Percentiles rank a stretch among this genome's conserved stretches.
Evolutionary conservation across 2,113 vertebrate genomes (phyloP).

Genomic region (Stictonetta naevosa): DNA sequence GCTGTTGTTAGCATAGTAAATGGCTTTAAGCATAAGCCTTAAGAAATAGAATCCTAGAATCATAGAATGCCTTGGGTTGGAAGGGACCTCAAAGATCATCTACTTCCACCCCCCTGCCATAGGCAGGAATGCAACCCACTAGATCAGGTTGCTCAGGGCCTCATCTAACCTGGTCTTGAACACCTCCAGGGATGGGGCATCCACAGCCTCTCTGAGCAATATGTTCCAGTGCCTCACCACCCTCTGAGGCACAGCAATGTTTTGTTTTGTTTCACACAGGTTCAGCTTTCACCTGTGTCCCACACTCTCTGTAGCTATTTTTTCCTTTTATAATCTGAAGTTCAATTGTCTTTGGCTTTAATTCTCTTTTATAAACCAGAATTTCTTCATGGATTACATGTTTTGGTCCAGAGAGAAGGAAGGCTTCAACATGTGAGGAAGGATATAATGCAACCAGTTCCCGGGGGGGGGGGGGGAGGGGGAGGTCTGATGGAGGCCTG

Average conservation of each 20-base stretch:
- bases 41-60: not conserved
- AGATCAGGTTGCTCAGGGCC: too few species aligned
- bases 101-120: too few species aligned
- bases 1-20: not conserved
- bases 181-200: too few species aligned
- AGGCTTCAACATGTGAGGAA: rapidly evolving
- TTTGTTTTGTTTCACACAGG: not conserved
- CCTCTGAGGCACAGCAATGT: not conserved
- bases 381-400: not conserved
- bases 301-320: not conserved
- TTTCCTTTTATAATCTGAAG: not conserved
- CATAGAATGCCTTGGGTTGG: too few species aligned
- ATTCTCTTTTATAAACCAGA: not conserved
- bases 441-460: rapidly evolving
- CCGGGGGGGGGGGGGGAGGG: not conserved
- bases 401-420: not conserved
- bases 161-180: too few species aligned
- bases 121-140: too few species aligned
- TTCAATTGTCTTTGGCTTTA: not conserved
- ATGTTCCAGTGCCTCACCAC: too few species aligned
- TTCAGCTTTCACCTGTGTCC: not conserved
- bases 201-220: too few species aligned
- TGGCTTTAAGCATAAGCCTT: not conserved
- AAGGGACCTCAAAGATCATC: too few species aligned
- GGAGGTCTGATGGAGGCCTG: not conserved